A percentile compares a stretch with the other conserved stretches of the same genome.
phyloP scores from a whole-genome alignment of 2,113 vertebrate genomes.

The Elachura formosa region DNA sequence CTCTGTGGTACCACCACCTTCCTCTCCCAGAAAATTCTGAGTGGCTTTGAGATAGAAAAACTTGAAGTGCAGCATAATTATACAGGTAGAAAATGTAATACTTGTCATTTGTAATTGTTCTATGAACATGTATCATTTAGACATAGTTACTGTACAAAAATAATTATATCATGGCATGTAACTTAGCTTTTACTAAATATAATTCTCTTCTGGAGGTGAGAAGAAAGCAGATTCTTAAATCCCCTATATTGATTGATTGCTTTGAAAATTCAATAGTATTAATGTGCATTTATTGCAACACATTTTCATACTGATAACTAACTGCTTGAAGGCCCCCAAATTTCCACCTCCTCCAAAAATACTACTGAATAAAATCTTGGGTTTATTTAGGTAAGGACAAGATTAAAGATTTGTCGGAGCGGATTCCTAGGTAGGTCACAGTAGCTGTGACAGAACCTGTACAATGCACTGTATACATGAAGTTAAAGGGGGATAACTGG shows the following conservation, averaged over 20 bases:
- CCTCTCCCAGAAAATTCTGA: not conserved
- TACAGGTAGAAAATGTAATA: not conserved
- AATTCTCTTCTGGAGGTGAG: not conserved
- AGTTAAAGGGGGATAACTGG: not conserved
- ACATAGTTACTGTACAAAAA: not conserved
- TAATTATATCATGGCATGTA: not conserved
- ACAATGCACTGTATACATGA: not conserved
- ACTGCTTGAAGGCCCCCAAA: not conserved
- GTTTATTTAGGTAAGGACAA: not conserved
- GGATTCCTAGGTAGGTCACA: not conserved
- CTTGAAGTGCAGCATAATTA: not conserved
- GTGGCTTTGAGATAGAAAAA: not conserved
- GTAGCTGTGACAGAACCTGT: not conserved
- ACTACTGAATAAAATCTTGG: not conserved
- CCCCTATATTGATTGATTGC: not conserved
- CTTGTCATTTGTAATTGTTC: not conserved
- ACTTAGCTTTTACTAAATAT: not conserved
- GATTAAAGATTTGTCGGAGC: not conserved
- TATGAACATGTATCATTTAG: not conserved
- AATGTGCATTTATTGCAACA: not conserved
- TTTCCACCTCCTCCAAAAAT: not conserved
- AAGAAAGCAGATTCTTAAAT: not conserved
- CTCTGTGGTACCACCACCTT: not conserved
- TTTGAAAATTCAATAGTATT: not conserved
- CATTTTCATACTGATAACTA: not conserved